These are phyloP conservation scores for Mesocricetus auratus DNA, from an alignment of 2,113 vertebrate genomes.

Conservation along the genomic window DNA sequence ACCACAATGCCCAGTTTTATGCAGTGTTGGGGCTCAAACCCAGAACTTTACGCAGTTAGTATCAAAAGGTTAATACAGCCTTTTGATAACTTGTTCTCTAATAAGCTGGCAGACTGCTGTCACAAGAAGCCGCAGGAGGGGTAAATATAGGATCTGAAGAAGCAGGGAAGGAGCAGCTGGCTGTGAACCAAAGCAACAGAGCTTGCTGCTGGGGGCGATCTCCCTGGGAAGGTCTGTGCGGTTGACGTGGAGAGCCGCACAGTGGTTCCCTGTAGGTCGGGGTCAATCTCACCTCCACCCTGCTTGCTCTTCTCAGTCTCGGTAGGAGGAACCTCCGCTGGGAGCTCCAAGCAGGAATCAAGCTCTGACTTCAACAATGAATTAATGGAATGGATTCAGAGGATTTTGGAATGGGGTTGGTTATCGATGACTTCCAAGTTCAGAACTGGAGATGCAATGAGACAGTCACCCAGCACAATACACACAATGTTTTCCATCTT, in stretches of 20 bases:
- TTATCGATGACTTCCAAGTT: slow-evolving; percentile 45
- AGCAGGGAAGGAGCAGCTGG: neutral
- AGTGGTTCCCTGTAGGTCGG: neutral
- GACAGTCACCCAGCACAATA: slow-evolving; percentile 19
- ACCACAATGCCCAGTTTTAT: neutral
- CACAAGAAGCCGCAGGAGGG: slow-evolving; percentile 8
- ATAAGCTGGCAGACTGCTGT: neutral
- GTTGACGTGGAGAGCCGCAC: neutral
- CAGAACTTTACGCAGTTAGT: neutral
- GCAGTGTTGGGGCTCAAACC: no score
- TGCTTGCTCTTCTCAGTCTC: slow-evolving; percentile 18
- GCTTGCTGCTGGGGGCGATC: neutral
- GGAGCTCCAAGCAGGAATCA: slow-evolving; percentile 75
- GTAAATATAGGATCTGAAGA: neutral
- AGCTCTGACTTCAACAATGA: slow-evolving; percentile 62
- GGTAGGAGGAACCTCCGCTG: slow-evolving; percentile 43
- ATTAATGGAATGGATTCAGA: slow-evolving; percentile 49
- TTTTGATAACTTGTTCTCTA: neutral
- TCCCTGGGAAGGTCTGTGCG: neutral
- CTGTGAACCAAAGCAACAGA: neutral
- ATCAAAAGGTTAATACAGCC: neutral
- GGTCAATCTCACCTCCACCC: neutral
- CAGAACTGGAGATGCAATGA: slow-evolving; percentile 34
- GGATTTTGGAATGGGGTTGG: slow-evolving; percentile 41
- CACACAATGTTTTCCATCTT: slow-evolving; percentile 53